A percentile compares a stretch with the other conserved stretches of the same genome.
Evolutionary conservation across 2,888 invertebrate genomes (phyloP).

Genomic region (Eurytoma californica): DNA sequence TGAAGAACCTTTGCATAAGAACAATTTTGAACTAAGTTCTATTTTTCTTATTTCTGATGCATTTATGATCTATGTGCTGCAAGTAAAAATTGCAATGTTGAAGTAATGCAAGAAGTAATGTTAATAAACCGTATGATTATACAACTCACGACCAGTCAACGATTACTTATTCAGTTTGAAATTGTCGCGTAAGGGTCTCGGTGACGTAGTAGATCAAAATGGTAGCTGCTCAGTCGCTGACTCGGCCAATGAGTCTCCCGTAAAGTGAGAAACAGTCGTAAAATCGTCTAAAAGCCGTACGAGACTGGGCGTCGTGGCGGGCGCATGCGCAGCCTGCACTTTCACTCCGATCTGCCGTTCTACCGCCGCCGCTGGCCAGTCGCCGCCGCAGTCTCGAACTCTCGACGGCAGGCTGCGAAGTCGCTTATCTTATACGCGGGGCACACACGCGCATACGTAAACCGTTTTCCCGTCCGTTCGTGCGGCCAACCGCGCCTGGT

Average conservation of each 20-base stretch:
- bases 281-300: constrained; percentile 24
- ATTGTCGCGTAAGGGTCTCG: neutral
- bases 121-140: no score
- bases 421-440: constrained; percentile 18
- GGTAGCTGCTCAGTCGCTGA: neutral
- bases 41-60: no score
- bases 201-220: no score
- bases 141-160: no score
- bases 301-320: constrained; percentile 3
- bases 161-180: neutral
- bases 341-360: neutral
- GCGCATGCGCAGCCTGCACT: constrained; percentile 41
- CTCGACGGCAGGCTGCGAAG: constrained; percentile 27
- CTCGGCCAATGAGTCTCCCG: neutral
- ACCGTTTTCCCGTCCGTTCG: constrained; percentile 35
- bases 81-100: no score
- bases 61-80: no score
- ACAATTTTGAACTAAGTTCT: no score
- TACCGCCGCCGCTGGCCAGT: no score
- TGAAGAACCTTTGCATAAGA: no score
- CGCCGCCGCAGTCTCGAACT: constrained; percentile 29
- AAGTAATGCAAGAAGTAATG: no score
- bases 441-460: constrained; percentile 32
- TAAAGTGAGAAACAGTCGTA: neutral
- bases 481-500: no score